Percentiles rank a stretch among this genome's conserved stretches.
Conservation (phyloP, 2,113 vertebrate genomes). For the Actenoides lindsayi region DNA sequence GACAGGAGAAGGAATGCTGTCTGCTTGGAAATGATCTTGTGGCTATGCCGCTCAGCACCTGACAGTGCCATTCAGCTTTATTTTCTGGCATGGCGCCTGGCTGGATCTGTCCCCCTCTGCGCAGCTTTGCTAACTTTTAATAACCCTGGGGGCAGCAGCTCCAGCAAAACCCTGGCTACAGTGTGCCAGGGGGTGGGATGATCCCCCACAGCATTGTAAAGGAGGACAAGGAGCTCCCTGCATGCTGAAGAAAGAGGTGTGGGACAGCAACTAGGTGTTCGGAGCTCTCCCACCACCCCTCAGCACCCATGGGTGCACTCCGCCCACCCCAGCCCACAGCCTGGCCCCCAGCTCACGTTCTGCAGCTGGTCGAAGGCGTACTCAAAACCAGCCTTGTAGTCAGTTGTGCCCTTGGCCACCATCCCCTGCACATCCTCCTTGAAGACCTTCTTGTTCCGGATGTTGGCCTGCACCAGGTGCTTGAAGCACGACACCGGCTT, state of each 20-base stretch:
- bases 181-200: not conserved
- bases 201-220: not conserved
- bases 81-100: not conserved
- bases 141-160: not conserved
- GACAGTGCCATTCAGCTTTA: slow-evolving; percentile 38
- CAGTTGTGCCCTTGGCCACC: slow-evolving; percentile 95
- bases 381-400: slow-evolving; percentile 98
- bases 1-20: not conserved
- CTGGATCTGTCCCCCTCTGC: not conserved
- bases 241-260: fast-evolving
- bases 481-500: slow-evolving; percentile 94
- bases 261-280: not conserved
- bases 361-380: slow-evolving; percentile 98
- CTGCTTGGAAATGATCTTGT: not conserved
- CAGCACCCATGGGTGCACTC: not conserved
- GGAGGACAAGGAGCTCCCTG: not conserved
- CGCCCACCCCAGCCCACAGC: fast-evolving
- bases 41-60: not conserved
- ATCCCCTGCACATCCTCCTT: slow-evolving; percentile 93
- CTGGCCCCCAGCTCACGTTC: slow-evolving; percentile 84
- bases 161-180: not conserved
- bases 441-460: slow-evolving; percentile 98
- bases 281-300: fast-evolving
- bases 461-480: slow-evolving; percentile 95
- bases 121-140: not conserved